These are phyloP conservation scores for Eciton burchellii DNA, from an alignment of 1,140 invertebrate species.

Conservation along the genomic window DNA sequence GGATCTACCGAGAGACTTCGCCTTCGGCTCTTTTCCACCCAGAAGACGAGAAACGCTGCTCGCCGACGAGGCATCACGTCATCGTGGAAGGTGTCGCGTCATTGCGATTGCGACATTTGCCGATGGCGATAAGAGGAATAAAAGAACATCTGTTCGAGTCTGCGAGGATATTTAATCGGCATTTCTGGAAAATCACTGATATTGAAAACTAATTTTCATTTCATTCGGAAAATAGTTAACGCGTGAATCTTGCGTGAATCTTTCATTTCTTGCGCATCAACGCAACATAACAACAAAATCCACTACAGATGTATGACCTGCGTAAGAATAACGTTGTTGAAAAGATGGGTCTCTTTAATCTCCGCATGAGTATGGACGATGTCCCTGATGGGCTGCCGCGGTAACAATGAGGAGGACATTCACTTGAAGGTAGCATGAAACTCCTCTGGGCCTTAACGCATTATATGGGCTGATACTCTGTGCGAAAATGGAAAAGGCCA, in stretches of 20 bases:
- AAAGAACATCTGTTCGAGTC: neutral
- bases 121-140: slow-evolving; percentile 3
- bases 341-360: neutral
- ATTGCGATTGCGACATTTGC: neutral
- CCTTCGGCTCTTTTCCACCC: slow-evolving; percentile 73
- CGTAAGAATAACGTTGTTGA: neutral
- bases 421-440: slow-evolving; percentile 25
- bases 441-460: slow-evolving; percentile 42
- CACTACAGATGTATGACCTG: neutral
- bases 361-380: slow-evolving; percentile 6
- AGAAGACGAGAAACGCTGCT: slow-evolving; percentile 69
- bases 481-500: slow-evolving; percentile 77
- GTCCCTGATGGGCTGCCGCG: neutral
- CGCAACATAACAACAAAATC: too few relatives aligned
- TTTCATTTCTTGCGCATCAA: too few relatives aligned
- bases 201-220: neutral
- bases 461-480: slow-evolving; percentile 53
- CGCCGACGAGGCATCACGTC: slow-evolving; percentile 12
- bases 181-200: neutral
- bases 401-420: slow-evolving; percentile 51
- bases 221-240: too few relatives aligned
- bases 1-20: slow-evolving; percentile 78
- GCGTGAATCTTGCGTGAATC: too few relatives aligned
- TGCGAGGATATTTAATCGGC: neutral
- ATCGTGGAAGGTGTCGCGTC: slow-evolving; percentile 7